These are phyloP conservation scores for Zenarchopterus dispar DNA, from an alignment of 2,797 vertebrate genomes.

Conservation along the genomic window DNA sequence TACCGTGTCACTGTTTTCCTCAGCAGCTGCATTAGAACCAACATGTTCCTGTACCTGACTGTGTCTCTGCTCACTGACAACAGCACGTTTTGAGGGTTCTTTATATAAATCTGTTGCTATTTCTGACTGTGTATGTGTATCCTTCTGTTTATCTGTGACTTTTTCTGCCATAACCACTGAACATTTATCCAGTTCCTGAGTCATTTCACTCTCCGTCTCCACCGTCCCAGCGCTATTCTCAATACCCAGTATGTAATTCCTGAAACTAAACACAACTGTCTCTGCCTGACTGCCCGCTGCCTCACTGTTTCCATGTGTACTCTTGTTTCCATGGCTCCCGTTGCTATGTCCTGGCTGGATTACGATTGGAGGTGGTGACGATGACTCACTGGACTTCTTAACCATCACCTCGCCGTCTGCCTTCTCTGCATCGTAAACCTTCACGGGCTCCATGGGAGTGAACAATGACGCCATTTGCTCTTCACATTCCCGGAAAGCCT, in stretches of 20 bases:
- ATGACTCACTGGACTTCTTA: conserved; percentile 68
- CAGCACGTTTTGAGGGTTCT: conserved; percentile 17
- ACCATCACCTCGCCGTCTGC: conserved; percentile 49
- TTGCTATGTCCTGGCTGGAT: conserved; percentile 66
- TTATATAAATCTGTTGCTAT: conserved; percentile 24
- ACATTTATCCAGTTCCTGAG: conserved; percentile 24
- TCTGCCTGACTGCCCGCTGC: conserved; percentile 59
- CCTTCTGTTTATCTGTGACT: conserved; percentile 37
- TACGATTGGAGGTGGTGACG: conserved; percentile 51
- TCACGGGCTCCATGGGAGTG: conserved; percentile 34
- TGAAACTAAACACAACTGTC: conserved; percentile 81
- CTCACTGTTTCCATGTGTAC: conserved; percentile 73
- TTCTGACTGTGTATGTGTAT: conserved; percentile 37
- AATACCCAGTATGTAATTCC: conserved; percentile 81
- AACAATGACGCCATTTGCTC: conserved; percentile 81
- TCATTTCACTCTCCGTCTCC: conserved; percentile 38
- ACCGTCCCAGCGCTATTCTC: conserved; percentile 17
- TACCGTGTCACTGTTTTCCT: conserved; percentile 21
- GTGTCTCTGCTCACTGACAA: conserved; percentile 18
- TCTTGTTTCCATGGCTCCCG: conserved; percentile 71
- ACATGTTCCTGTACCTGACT: conserved; percentile 16
- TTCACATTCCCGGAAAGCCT: conserved; percentile 83
- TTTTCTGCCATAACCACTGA: conserved; percentile 24
- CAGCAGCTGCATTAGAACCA: conserved; percentile 17
- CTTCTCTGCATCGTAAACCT: conserved; percentile 36